Evolutionary conservation across 2,797 vertebrate genomes (phyloP).

Genomic region (Lepus oiostolus): DNA sequence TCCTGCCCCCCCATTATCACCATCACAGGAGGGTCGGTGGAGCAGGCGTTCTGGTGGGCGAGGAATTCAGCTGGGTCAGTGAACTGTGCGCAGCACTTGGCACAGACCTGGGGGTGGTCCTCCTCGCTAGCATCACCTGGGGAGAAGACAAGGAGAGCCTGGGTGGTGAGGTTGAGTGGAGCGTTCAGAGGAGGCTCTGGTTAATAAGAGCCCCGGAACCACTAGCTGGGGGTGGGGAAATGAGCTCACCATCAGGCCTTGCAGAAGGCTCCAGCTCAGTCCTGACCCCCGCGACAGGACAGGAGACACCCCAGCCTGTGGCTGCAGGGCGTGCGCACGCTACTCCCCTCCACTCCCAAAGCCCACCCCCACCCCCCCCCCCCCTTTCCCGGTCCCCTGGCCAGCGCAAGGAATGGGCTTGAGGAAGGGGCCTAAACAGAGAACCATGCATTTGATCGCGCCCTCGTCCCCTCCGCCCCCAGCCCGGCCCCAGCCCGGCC

Average conservation of each 20-base stretch:
- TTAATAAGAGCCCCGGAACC: conserved; percentile 21
- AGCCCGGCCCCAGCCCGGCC: conserved; percentile 86
- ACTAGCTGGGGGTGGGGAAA: conserved; percentile 53
- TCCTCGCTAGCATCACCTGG: conserved; percentile 86
- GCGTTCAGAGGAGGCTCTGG: conserved; percentile 14
- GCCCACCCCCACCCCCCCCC: background rate
- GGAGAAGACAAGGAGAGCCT: conserved; percentile 69
- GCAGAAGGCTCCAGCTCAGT: conserved; percentile 12
- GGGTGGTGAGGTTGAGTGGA: conserved; percentile 57
- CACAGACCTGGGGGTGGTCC: conserved; percentile 86
- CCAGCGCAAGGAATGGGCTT: conserved; percentile 62
- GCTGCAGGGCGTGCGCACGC: background rate
- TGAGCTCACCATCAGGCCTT: conserved; percentile 54
- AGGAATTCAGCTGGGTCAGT: conserved; percentile 84
- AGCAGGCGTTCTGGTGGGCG: conserved; percentile 84
- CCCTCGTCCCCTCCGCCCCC: conserved; percentile 52
- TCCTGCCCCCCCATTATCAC: conserved; percentile 87
- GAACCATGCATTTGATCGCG: conserved; percentile 47
- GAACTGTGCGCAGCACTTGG: conserved; percentile 87
- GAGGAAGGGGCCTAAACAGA: background rate
- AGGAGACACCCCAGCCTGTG: background rate
- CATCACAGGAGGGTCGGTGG: conserved; percentile 85
- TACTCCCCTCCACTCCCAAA: background rate
- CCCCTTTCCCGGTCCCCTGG: background rate
- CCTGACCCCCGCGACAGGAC: background rate